Evolutionary conservation across 1,140 invertebrate species (phyloP).

Genomic region (Meloidogyne floridensis): DNA sequence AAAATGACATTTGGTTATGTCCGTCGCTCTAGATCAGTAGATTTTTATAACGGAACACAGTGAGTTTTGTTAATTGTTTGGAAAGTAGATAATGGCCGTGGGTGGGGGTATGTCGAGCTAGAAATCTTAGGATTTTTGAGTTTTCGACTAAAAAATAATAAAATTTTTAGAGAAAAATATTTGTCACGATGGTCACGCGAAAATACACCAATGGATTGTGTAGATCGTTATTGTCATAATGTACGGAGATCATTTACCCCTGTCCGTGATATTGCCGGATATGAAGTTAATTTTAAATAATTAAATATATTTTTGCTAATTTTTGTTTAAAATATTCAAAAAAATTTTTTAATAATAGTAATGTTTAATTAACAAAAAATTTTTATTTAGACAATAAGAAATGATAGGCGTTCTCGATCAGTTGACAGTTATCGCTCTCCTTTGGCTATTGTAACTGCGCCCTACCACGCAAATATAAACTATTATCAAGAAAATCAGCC

Average conservation of each 20-base stretch:
- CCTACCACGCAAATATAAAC: constrained; percentile 53
- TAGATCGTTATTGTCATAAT: constrained; percentile 38
- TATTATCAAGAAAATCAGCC: constrained; percentile 55
- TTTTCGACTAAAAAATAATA: neutral
- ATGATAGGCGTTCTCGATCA: constrained; percentile 39
- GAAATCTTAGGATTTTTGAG: neutral
- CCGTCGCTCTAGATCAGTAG: constrained; percentile 37
- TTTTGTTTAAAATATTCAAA: neutral
- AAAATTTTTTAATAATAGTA: constrained; percentile 1
- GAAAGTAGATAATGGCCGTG: too few relatives aligned
- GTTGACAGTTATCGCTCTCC: constrained; percentile 46
- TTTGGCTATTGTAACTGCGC: constrained; percentile 45
- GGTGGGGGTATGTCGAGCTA: too few relatives aligned
- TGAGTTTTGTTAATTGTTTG: neutral
- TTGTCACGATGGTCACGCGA: constrained; percentile 57
- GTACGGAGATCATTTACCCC: constrained; percentile 56
- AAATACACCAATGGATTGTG: constrained; percentile 51
- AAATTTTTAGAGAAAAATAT: constrained; percentile 45
- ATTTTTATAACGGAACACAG: constrained; percentile 37
- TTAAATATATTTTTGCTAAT: neutral
- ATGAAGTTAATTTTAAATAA: constrained; percentile 38
- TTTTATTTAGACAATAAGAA: constrained; percentile 34
- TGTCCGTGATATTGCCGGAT: constrained; percentile 48
- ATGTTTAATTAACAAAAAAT: neutral
- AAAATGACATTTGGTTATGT: neutral